Conservation (phyloP, 2,113 vertebrate species). For the Tichodroma muraria region DNA sequence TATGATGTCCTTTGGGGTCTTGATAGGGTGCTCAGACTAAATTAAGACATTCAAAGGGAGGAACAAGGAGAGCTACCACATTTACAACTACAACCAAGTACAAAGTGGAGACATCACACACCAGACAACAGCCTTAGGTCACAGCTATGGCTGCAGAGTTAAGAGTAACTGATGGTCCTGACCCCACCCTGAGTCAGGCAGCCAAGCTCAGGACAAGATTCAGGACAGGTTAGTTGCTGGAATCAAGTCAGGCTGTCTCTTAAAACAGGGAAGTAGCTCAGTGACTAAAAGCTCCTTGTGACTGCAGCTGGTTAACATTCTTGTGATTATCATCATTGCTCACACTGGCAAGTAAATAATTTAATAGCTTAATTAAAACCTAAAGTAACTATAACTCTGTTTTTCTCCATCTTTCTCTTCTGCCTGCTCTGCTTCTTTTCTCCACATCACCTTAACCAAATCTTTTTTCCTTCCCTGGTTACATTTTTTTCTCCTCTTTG, state of each 20-base stretch:
- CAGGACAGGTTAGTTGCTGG: not conserved
- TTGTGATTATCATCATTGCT: not conserved
- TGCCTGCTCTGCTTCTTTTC: not conserved
- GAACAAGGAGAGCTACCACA: not conserved
- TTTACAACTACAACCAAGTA: not conserved
- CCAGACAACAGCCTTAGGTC: not conserved
- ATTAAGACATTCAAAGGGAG: not conserved
- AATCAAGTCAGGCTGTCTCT: not conserved
- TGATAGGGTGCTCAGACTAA: not conserved
- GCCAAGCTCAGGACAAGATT: not conserved
- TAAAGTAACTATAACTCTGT: not conserved
- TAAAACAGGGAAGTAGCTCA: not conserved
- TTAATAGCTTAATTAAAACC: not conserved
- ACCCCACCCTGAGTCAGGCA: not conserved
- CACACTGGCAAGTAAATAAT: not conserved
- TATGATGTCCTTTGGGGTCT: not conserved
- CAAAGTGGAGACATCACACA: not conserved
- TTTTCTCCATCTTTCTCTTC: not conserved
- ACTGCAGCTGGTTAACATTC: not conserved
- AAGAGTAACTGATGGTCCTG: not conserved
- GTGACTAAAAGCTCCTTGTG: not conserved
- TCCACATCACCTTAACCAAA: not conserved
- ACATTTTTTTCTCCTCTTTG: not conserved
- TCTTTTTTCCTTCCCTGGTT: not conserved
- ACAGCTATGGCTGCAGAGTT: not conserved